Evolutionary conservation across 1,140 invertebrate species (phyloP), one percentile per base, ranked within the genome.

Genomic region (Heliothis subflexa): DNA sequence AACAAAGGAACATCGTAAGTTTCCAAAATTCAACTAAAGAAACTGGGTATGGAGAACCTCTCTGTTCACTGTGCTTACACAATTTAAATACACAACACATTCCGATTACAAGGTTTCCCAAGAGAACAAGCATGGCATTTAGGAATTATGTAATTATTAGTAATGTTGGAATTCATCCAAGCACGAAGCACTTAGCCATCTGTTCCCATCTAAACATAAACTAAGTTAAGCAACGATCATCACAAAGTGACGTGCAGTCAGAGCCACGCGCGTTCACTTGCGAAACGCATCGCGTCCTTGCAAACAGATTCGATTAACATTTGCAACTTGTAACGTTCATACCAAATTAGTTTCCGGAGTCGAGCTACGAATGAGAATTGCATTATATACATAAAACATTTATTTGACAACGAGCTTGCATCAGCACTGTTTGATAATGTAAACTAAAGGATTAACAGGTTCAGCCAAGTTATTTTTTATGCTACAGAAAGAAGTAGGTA

Each of bases 221-320:
- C 64, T 9, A 68, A 9, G 64, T 68, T 68, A 68, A 68, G 64
- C 64, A 68, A 68, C 47, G 45, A 50, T 50, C 33, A 47, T 47
- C 54, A 61, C 52, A 59, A 49, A 45, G 14, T 61, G 40, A 73
- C 54, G 62, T 66, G 40, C 25, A 59, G 54, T 57, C 55, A 25
- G 21, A 18, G 12, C 45, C 25, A 47, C 16, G 45, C 54, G 33
- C 70, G 54, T 50, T 49, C 73, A 64, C 40, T 73, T 75, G 40
- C 49, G 57, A 75, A 75, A 75, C 73, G 45, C 59, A 64, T 75
- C 59, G 57, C 59, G 59, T 75, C 45, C 73, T 75, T 62, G 73
- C 73, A 64, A 75, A 64, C 73, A 64, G 59, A 75, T 75, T 75
- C 73, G 59, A 75, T 75, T 75, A 75, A 64, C 73, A 75, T 75